Percentiles rank a stretch among this genome's conserved stretches.
These are phyloP conservation scores for Corydoras maculifer DNA, from an alignment of 2,113 vertebrate species.

Conservation along the genomic window DNA sequence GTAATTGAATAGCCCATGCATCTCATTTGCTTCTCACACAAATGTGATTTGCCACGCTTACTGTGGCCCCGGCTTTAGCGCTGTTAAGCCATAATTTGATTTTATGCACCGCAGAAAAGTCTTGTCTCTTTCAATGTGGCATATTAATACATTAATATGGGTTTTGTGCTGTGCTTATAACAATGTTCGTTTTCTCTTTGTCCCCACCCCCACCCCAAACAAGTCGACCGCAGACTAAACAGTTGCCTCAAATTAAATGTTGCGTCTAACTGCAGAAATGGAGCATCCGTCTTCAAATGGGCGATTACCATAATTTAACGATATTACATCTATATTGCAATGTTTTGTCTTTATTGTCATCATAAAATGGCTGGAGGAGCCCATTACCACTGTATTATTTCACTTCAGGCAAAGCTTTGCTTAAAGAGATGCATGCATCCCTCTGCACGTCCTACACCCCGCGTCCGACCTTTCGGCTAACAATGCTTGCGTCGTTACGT, in stretches of 20 bases:
- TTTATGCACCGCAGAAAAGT: constrained; percentile 49
- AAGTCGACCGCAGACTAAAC: not conserved
- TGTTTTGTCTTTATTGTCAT: not conserved
- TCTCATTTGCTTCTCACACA: constrained; percentile 60
- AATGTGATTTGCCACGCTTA: constrained; percentile 67
- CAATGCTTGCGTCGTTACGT: too few relatives aligned
- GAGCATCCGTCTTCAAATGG: not conserved
- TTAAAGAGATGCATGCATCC: not conserved
- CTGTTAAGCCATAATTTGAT: constrained; percentile 62
- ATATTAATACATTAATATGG: constrained; percentile 22
- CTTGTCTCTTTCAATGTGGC: constrained; percentile 42
- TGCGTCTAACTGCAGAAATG: not conserved
- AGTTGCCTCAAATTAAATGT: constrained; percentile 5
- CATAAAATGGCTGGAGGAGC: not conserved
- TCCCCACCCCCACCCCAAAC: too few relatives aligned
- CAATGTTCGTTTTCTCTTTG: too few relatives aligned
- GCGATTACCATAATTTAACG: constrained; percentile 1
- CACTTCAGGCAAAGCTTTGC: not conserved
- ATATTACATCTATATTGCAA: constrained; percentile 8
- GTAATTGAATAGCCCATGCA: constrained; percentile 67
- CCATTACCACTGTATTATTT: not conserved
- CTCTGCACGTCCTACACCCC: too few relatives aligned
- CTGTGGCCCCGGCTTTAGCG: constrained; percentile 57
- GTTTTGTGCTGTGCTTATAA: not conserved
- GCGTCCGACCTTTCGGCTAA: too few relatives aligned